A percentile compares a stretch with the other conserved stretches of the same genome.
These are phyloP conservation scores for Agrotis clavis DNA, from an alignment of 2,888 invertebrate genomes.

Conservation along the genomic window DNA sequence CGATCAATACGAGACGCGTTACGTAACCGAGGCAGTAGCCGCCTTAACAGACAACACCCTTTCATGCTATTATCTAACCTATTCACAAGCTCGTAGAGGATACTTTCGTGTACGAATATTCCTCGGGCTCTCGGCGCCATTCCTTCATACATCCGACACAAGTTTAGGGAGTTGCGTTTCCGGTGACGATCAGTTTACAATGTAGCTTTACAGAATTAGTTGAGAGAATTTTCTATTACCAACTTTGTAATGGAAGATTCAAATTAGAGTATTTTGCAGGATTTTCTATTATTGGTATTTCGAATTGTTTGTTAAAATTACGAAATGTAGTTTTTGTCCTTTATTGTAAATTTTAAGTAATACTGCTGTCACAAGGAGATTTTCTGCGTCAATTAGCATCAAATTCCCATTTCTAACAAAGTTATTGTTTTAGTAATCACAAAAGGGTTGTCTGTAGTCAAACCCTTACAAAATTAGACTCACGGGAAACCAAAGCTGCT, in stretches of 20 bases:
- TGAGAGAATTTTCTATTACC: slow-evolving; percentile 44
- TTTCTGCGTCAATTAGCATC: slow-evolving; percentile 4
- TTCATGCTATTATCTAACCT: slow-evolving; percentile 63
- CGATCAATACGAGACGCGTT: slow-evolving; percentile 87
- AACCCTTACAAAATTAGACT: slow-evolving; percentile 14
- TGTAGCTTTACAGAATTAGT: slow-evolving; percentile 64
- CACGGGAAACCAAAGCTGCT: slow-evolving; percentile 1
- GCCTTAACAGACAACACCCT: slow-evolving; percentile 68
- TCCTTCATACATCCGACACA: slow-evolving; percentile 59
- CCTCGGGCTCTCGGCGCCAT: slow-evolving; percentile 59
- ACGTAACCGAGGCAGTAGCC: slow-evolving; percentile 79
- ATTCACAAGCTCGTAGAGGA: slow-evolving; percentile 45
- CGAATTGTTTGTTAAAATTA: slow-evolving; percentile 30
- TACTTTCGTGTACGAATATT: slow-evolving; percentile 50
- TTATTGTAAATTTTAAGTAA: slow-evolving; percentile 2
- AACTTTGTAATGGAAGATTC: slow-evolving; percentile 58
- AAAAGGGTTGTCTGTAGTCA: neutral
- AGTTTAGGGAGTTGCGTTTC: slow-evolving; percentile 66
- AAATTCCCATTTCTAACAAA: neutral
- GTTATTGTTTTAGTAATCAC: neutral
- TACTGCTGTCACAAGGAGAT: neutral
- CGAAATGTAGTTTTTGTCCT: slow-evolving; percentile 4
- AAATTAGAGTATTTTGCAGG: slow-evolving; percentile 39
- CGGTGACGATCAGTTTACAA: slow-evolving; percentile 63
- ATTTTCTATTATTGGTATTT: slow-evolving; percentile 23